Evolutionary conservation across 1,140 invertebrate species (phyloP), one percentile per base, ranked within the genome.

Genomic region (Drosophila obscura): DNA sequence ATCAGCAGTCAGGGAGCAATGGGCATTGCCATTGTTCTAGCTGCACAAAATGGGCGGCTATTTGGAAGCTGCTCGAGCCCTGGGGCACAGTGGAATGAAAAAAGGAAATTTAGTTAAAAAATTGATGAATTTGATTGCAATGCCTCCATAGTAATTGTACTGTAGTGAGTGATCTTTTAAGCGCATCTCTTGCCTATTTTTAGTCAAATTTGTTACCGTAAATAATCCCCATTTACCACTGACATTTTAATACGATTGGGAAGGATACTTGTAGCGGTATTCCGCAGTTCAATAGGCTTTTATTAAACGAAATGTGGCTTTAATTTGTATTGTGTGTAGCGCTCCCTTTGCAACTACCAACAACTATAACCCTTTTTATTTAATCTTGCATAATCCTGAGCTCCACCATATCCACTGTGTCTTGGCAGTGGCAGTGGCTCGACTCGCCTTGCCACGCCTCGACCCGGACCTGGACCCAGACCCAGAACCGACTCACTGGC

Each of bases 21-120:
- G 60, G 46, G 22, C 67, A 50, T 44, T 60, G 61, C 67, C 80
- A 84, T 84, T 84, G 80, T 84, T 84, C 81, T 71, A 85, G 61
- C 50, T 59, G 53, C 26, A 73, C 72, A 58, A 69, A 69, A 57
- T 69, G 69, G 65, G 67, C 67, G 65, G 35, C 67, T 44, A 16
- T 43, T 58, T 35, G 26, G 43, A 19, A 48, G 45, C 60, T 52
- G 41, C 26, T 45, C 13, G 11, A 45, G 44, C 22, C 16, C 5
- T 35, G 9, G 4, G 2, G 22, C 4, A 64, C 41, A 15, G 48
- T 72, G 55, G 53, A 2, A 19, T 13, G 4, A 5, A 4, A 1
- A 39, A 4, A 1, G 0, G 13, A 1, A 43, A 16, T 8, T 31
- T 4, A 1, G 8, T 1, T 4, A 11, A 45, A 60, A 15, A 24